Evolutionary conservation across 2,888 invertebrate genomes (phyloP), one percentile per base, ranked within the genome.

Genomic region (Molorchus minor): DNA sequence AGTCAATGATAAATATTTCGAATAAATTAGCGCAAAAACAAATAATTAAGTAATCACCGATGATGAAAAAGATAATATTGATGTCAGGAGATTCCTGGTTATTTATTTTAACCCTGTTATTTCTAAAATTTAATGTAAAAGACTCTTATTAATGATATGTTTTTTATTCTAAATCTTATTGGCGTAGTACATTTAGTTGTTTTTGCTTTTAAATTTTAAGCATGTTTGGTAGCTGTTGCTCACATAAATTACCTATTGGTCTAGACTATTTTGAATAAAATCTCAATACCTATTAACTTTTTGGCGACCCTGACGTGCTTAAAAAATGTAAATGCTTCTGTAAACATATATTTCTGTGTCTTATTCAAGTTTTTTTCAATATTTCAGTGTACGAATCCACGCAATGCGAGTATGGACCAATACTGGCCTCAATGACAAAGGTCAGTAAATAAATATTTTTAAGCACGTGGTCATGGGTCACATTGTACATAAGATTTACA

Each of bases 361-460:
- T 72, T 59, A 70, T 71, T 43, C 58, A 62, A 57, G 61, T 77
- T 77, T 75, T 77, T 78, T 77, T 78, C 77, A 69, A 76, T 75
- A 78, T 81, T 81, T 81, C 81, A 81, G 81, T 79, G 74, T 81
- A 80, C 79, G 80, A 81, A 75, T 76, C 81, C 71, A 75, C 81
- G 71, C 81, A 81, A 77, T 81, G 80, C 75, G 81, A 81, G 77
- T 81, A 80, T 77, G 81, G 81, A 81, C 79, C 80, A 75, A 79
- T 80, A 78, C 79, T 81, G 81, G 80, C 81, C 81, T 80, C 81
- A 77, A 78, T 81, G 75, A 76, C 79, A 77, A 81, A 81, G 81
- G 81, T 81, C 81, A 81, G 81, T 81, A 81, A 73, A 63, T 54
- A 49, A 25, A 58, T 60, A 58, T 62, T 71, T 72, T 75, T 76